Conservation (phyloP, 2,113 vertebrate species). For the Buteo buteo region DNA sequence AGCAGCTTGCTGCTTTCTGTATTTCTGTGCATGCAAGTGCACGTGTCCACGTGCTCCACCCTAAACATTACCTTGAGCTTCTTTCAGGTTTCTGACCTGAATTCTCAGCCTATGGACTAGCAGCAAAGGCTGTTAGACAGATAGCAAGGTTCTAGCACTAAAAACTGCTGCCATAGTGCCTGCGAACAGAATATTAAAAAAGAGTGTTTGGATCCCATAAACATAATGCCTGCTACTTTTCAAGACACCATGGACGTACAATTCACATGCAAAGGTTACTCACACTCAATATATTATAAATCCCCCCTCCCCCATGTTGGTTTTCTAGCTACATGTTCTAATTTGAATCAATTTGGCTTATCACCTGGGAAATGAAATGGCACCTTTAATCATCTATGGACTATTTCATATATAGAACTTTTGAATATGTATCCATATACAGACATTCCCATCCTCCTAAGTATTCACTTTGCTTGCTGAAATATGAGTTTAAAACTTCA, state of each 20-base stretch:
- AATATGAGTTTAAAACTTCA: neutral
- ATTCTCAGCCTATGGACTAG: neutral
- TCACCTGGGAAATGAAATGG: neutral
- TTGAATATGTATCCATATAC: neutral
- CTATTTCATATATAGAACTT: neutral
- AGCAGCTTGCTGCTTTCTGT: neutral
- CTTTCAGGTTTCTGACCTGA: neutral
- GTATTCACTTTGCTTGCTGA: neutral
- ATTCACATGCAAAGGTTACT: neutral
- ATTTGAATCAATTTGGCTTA: neutral
- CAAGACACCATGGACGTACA: accelerated
- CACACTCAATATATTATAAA: neutral
- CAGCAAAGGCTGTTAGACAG: neutral
- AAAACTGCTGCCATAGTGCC: accelerated
- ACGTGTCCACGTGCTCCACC: neutral
- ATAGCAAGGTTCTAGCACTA: neutral
- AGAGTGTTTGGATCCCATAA: neutral
- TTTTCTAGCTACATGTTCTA: neutral
- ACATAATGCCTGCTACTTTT: accelerated
- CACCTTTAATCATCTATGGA: neutral
- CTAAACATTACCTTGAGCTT: neutral
- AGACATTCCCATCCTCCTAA: neutral
- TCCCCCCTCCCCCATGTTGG: neutral
- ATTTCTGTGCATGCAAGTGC: accelerated
- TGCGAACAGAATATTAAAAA: neutral